These are phyloP conservation scores for Pseudoatta argentina DNA, from an alignment of 1,140 invertebrate species.

Conservation along the genomic window DNA sequence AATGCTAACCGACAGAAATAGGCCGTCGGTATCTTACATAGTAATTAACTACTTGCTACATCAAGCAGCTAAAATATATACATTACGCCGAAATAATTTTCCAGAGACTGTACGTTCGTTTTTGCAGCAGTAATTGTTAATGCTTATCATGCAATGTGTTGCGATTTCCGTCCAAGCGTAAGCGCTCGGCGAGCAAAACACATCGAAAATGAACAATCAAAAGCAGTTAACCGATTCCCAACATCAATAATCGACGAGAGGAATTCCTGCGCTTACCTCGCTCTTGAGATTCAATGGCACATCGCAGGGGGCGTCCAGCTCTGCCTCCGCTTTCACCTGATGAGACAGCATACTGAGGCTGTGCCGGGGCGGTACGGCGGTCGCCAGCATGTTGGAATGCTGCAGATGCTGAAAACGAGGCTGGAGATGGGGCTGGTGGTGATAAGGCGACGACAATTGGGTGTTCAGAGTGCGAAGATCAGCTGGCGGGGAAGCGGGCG, in stretches of 20 bases:
- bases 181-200: constrained; percentile 33
- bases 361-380: constrained; percentile 84
- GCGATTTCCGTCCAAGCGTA: neutral
- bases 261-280: constrained; percentile 82
- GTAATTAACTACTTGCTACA: constrained; percentile 19
- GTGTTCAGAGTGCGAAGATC: constrained; percentile 85
- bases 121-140: constrained; percentile 13
- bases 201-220: constrained; percentile 40
- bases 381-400: constrained; percentile 85
- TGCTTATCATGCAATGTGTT: neutral
- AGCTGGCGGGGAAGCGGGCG: constrained; percentile 85
- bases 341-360: constrained; percentile 84
- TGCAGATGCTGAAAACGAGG: constrained; percentile 83
- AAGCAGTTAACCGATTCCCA: constrained; percentile 34
- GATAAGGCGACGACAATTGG: constrained; percentile 84
- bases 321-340: constrained; percentile 84
- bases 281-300: constrained; percentile 86
- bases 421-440: constrained; percentile 82
- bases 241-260: constrained; percentile 46
- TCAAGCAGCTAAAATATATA: constrained; percentile 26
- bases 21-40: constrained; percentile 23
- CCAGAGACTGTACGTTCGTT: neutral
- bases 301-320: constrained; percentile 84
- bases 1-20: constrained; percentile 32
- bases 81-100: constrained; percentile 9